Evolutionary conservation across 1,140 invertebrate species (phyloP).

Genomic region (Scaptomyza pallida): DNA sequence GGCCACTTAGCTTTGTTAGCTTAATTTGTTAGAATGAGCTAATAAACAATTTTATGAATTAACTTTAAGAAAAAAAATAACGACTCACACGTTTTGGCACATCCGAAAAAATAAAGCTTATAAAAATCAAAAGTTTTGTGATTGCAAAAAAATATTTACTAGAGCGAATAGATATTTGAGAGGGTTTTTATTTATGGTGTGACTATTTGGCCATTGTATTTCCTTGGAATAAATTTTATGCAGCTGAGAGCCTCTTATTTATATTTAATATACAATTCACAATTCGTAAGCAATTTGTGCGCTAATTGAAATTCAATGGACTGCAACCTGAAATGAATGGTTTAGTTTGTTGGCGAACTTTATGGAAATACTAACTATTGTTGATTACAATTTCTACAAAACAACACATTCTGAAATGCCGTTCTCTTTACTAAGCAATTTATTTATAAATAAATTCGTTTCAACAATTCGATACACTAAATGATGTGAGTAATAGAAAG

Average conservation of each 20-base stretch:
- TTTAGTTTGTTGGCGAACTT: background rate
- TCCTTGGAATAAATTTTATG: conserved; percentile 66
- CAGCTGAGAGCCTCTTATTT: conserved; percentile 29
- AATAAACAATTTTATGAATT: conserved; percentile 45
- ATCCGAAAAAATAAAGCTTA: conserved; percentile 2
- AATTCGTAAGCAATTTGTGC: conserved; percentile 37
- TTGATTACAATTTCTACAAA: too few relatives aligned
- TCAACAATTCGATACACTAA: background rate
- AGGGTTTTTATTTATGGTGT: background rate
- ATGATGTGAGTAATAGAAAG: background rate
- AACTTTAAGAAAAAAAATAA: conserved; percentile 12
- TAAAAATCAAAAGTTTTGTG: conserved; percentile 1
- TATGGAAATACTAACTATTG: too few relatives aligned
- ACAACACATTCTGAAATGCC: too few relatives aligned
- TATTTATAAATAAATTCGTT: background rate
- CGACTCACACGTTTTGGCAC: conserved; percentile 31
- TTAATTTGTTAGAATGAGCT: conserved; percentile 27
- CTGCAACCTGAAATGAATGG: conserved; percentile 5
- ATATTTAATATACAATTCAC: conserved; percentile 43
- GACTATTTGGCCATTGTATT: conserved; percentile 61
- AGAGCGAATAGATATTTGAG: conserved; percentile 8
- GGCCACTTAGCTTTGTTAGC: conserved; percentile 35
- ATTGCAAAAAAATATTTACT: conserved; percentile 32
- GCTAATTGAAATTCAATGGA: conserved; percentile 65
- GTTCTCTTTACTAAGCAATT: too few relatives aligned